Evolutionary conservation across 2,888 invertebrate genomes (phyloP).

Genomic region (Lithophane ornitopus): DNA sequence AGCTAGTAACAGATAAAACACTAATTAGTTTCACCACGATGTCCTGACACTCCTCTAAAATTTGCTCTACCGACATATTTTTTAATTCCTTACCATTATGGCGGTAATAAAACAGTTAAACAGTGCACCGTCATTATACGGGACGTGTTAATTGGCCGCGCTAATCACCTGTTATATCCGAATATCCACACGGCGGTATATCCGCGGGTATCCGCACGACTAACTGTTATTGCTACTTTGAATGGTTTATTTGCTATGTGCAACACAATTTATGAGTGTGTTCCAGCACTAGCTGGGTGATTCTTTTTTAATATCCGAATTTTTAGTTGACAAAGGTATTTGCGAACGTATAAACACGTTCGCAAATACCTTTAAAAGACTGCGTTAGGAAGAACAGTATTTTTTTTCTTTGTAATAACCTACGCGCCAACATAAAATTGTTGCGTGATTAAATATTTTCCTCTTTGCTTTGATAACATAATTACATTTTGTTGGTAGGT

Average conservation of each 20-base stretch:
- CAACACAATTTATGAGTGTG: constrained; percentile 40
- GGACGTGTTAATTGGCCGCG: constrained; percentile 75
- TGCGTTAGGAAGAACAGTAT: neutral
- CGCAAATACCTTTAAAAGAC: no score
- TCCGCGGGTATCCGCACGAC: constrained; percentile 70
- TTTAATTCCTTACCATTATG: constrained; percentile 21
- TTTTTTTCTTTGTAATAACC: neutral
- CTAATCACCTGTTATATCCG: constrained; percentile 79
- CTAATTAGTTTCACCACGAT: neutral
- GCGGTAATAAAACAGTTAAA: constrained; percentile 47
- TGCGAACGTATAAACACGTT: no score
- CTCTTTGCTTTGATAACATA: neutral
- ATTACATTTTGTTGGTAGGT: neutral
- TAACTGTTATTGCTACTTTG: constrained; percentile 76
- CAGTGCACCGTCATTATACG: constrained; percentile 62
- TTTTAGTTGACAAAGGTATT: constrained; percentile 7
- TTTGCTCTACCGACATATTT: constrained; percentile 13
- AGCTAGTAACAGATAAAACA: constrained; percentile 20
- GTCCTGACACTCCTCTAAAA: neutral
- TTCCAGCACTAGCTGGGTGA: constrained; percentile 33
- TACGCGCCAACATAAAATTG: neutral
- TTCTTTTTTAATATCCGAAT: constrained; percentile 12
- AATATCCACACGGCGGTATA: constrained; percentile 62
- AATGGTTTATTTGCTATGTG: constrained; percentile 54
- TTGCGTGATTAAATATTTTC: neutral